These are phyloP conservation scores for Sebastes itinus DNA, from an alignment of 2,797 vertebrate genomes.

Conservation along the genomic window DNA sequence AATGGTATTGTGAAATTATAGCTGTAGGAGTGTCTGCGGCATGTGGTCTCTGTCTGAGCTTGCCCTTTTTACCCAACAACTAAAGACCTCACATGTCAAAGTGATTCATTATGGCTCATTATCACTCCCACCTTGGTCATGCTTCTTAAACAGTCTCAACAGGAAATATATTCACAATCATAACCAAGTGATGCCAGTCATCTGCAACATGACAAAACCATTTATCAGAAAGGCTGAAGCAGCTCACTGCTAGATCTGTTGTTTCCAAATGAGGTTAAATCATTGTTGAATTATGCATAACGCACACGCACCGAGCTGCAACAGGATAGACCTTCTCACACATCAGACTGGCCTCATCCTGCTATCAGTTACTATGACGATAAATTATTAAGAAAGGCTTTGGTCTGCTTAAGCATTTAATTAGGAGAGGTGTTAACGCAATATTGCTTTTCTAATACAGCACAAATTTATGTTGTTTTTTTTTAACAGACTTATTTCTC, in stretches of 20 bases:
- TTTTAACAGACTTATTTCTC: neutral
- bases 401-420: constrained; percentile 47
- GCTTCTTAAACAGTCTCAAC: neutral
- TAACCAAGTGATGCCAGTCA: neutral
- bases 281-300: constrained; percentile 59
- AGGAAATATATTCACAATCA: neutral
- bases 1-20: neutral
- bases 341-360: constrained; percentile 29
- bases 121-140: no score
- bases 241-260: neutral
- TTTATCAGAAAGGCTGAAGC: neutral
- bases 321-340: constrained; percentile 62
- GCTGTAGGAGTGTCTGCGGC: neutral
- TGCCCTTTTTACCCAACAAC: neutral
- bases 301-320: constrained; percentile 34
- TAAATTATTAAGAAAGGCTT: constrained; percentile 66
- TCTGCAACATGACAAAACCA: neutral
- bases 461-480: neutral
- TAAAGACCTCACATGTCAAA: neutral
- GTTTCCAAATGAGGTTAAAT: constrained; percentile 39
- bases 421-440: constrained; percentile 13
- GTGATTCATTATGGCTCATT: neutral
- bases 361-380: constrained; percentile 55
- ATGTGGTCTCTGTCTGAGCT: constrained; percentile 1
- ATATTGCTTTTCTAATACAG: neutral